Conservation (phyloP, 2,888 invertebrate species). For the Drymonia ruficornis region DNA sequence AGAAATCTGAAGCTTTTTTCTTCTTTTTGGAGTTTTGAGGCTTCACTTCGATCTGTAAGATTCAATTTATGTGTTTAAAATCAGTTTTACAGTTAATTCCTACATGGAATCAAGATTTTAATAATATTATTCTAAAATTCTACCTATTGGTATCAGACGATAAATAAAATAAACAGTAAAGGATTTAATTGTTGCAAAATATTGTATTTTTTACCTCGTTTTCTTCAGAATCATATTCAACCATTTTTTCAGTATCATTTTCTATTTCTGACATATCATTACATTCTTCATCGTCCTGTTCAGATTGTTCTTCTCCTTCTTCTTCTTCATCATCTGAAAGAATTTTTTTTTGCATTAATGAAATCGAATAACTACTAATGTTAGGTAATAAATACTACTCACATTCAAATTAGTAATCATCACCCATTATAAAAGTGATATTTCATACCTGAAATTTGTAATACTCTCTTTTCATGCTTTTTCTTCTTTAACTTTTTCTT, state of each 20-base stretch:
- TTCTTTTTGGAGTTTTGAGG: conserved; percentile 61
- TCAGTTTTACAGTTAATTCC: too few species aligned
- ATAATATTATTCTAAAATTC: too few species aligned
- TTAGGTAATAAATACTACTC: too few species aligned
- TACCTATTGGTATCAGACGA: too few species aligned
- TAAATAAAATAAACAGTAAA: too few species aligned
- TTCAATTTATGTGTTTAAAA: neutral
- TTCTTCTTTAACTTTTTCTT: conserved; percentile 71
- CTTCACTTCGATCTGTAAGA: conserved; percentile 62
- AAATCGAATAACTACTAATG: neutral
- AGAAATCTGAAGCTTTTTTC: conserved; percentile 87
- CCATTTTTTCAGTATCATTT: conserved; percentile 65
- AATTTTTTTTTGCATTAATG: neutral
- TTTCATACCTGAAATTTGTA: conserved; percentile 73
- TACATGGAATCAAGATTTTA: too few species aligned
- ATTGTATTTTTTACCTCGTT: conserved; percentile 85
- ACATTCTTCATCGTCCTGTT: conserved; percentile 57
- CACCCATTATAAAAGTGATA: neutral
- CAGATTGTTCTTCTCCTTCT: conserved; percentile 66
- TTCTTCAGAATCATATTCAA: conserved; percentile 94
- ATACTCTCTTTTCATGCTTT: conserved; percentile 60
- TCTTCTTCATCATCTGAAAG: conserved; percentile 47
- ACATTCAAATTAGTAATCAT: too few species aligned
- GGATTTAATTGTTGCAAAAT: neutral
- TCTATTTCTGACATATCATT: conserved; percentile 49